phyloP scores from a whole-genome alignment of 2,113 vertebrate species.

The Pipa parva region DNA sequence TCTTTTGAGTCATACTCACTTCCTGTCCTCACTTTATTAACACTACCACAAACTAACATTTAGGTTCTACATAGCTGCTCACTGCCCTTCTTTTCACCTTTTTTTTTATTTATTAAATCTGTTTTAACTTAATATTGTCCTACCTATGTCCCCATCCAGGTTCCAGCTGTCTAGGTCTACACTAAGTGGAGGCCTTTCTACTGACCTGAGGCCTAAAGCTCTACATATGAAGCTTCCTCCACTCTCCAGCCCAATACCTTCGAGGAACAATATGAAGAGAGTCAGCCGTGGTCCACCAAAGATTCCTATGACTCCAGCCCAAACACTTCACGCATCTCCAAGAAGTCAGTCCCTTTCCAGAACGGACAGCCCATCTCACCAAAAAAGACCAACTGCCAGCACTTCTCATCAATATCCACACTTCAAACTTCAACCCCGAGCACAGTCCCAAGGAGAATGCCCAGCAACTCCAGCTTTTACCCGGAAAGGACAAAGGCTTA shows the following conservation, averaged over 20 bases:
- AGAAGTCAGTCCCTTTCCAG: constrained; percentile 68
- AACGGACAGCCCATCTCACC: constrained; percentile 78
- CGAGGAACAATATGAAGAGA: constrained; percentile 63
- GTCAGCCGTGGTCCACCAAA: constrained; percentile 57
- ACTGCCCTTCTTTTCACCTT: neutral
- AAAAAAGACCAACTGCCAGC: constrained; percentile 55
- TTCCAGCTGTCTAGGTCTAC: constrained; percentile 59
- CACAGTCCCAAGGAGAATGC: constrained; percentile 63
- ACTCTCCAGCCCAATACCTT: constrained; percentile 47
- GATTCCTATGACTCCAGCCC: constrained; percentile 57
- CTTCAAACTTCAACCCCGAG: constrained; percentile 58
- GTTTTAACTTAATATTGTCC: neutral
- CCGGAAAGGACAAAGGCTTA: constrained; percentile 68
- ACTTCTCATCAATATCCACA: constrained; percentile 58
- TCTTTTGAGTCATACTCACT: too few relatives aligned
- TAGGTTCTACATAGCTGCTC: too few relatives aligned
- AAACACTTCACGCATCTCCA: constrained; percentile 74
- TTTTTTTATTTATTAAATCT: neutral
- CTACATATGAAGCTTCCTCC: constrained; percentile 48
- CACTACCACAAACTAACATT: too few relatives aligned
- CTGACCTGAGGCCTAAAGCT: constrained; percentile 54
- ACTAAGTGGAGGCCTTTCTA: constrained; percentile 47
- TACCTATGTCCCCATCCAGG: constrained; percentile 55
- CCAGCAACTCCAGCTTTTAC: constrained; percentile 56
- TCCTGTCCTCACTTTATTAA: too few relatives aligned